phyloP scores from a whole-genome alignment of 2,888 invertebrate genomes.

The Archips xylosteana region DNA sequence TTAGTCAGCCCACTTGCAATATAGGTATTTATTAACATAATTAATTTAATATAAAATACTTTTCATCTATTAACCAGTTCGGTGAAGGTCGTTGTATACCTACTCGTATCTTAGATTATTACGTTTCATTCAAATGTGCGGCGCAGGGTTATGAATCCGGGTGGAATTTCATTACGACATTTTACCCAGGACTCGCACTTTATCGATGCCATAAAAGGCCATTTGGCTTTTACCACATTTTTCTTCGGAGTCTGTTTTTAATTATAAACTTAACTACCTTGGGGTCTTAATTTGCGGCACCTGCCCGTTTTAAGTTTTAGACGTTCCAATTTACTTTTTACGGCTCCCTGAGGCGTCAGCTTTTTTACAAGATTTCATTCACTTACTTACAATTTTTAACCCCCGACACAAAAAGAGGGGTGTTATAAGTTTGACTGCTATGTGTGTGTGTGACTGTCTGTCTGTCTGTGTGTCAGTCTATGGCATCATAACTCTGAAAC shows the following conservation, averaged over 20 bases:
- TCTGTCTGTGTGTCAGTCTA: too few species aligned
- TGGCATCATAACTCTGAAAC: too few species aligned
- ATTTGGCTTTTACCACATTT: conserved; percentile 42
- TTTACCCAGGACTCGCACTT: conserved; percentile 53
- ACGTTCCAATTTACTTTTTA: conserved; percentile 10
- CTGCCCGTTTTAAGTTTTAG: conserved; percentile 13
- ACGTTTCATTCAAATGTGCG: conserved; percentile 38
- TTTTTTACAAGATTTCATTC: too few species aligned
- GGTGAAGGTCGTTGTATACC: too few species aligned
- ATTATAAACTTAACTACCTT: conserved; percentile 23
- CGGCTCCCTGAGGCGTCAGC: not conserved
- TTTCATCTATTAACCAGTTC: too few species aligned
- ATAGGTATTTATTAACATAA: too few species aligned
- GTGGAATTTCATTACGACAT: conserved; percentile 72
- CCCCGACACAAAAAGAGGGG: too few species aligned
- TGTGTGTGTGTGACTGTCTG: too few species aligned
- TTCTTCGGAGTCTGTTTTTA: conserved; percentile 19
- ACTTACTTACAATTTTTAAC: too few species aligned
- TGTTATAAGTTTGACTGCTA: too few species aligned
- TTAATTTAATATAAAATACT: too few species aligned
- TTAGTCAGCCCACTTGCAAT: too few species aligned
- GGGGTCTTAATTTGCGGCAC: conserved; percentile 14
- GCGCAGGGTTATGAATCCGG: conserved; percentile 63
- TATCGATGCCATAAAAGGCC: conserved; percentile 53
- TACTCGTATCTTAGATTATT: not conserved